A percentile compares a stretch with the other conserved stretches of the same genome.
Evolutionary conservation across 2,113 vertebrate genomes (phyloP).

Genomic region (Prunella himalayana): DNA sequence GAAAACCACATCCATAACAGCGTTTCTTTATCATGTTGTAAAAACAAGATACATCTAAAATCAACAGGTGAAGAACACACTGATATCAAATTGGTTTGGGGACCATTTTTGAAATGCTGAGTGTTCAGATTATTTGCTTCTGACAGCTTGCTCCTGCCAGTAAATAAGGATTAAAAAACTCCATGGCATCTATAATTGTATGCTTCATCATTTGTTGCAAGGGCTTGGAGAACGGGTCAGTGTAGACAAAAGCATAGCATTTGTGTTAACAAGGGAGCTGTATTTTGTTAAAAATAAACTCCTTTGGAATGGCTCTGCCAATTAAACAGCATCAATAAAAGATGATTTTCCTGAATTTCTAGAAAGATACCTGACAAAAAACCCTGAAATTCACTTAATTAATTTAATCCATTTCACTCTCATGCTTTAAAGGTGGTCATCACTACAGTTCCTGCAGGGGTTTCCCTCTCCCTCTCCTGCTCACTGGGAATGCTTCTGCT

Average conservation of each 20-base stretch:
- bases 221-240: not conserved
- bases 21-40: rapidly evolving
- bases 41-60: not conserved
- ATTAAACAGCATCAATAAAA: not conserved
- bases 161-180: not conserved
- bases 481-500: not conserved
- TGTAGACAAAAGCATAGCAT: not conserved
- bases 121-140: not conserved
- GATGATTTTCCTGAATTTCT: not conserved
- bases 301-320: not conserved
- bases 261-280: not conserved
- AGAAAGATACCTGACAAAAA: not conserved
- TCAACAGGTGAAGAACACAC: not conserved
- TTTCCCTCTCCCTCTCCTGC: not conserved
- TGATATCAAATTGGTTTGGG: not conserved
- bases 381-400: not conserved
- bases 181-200: not conserved
- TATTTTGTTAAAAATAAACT: not conserved
- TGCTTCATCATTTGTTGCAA: not conserved
- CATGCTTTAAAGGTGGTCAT: not conserved
- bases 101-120: not conserved
- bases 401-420: not conserved
- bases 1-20: not conserved
- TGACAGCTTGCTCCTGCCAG: not conserved
- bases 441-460: not conserved